Percentiles rank a stretch among this genome's conserved stretches.
Evolutionary conservation across 2,797 vertebrate species (phyloP).

Genomic region (Enoplosus armatus): DNA sequence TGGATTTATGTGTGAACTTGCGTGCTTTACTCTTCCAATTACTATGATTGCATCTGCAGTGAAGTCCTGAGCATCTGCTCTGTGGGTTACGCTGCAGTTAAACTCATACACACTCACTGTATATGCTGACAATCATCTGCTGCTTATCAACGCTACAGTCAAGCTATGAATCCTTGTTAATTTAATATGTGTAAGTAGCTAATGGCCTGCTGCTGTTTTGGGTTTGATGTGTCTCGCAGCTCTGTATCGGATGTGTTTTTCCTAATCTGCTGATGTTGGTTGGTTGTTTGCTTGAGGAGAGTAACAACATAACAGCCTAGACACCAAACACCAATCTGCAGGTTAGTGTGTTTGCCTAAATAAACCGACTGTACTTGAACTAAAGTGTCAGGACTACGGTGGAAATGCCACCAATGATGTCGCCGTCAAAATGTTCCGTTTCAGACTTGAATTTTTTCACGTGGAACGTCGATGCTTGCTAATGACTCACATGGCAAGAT

Average conservation of each 20-base stretch:
- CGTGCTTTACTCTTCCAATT: not conserved
- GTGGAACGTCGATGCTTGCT: constrained; percentile 28
- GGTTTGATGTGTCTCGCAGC: not conserved
- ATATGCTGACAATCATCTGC: not conserved
- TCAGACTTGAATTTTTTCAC: constrained; percentile 13
- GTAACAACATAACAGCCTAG: not conserved
- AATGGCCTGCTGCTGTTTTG: not conserved
- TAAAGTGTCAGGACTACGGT: not conserved
- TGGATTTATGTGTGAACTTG: not conserved
- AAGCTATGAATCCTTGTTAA: not conserved
- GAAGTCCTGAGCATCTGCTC: not conserved
- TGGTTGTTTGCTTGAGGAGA: not conserved
- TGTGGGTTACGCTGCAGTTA: not conserved
- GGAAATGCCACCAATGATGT: constrained; percentile 26
- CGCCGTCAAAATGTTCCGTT: constrained; percentile 12
- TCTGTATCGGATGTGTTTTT: constrained; percentile 14
- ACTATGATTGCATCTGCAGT: not conserved
- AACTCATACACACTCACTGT: not conserved
- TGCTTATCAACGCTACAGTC: not conserved
- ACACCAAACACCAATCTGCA: not conserved
- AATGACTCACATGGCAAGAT: constrained; percentile 44
- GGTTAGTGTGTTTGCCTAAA: not conserved
- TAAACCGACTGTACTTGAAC: not conserved
- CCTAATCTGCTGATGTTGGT: not conserved
- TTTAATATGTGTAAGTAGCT: not conserved